Conservation (phyloP, 92 coral and sea anemone species). For the Parazoanthus atlanticus region DNA sequence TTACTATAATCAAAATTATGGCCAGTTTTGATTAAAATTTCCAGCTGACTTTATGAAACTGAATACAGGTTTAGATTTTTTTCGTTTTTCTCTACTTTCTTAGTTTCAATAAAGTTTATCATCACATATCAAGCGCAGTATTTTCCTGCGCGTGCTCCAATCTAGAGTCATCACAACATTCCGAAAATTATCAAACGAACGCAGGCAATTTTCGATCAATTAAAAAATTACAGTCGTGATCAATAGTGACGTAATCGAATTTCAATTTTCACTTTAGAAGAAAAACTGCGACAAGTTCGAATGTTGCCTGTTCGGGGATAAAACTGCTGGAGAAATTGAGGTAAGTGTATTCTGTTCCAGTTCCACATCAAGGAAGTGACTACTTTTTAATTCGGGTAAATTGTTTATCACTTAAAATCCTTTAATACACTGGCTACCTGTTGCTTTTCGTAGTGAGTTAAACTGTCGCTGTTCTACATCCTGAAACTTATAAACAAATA, state of each 20-base stretch:
- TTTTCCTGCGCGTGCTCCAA: background rate
- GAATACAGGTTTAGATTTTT: no score
- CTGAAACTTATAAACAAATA: no score
- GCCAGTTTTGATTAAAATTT: no score
- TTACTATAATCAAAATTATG: no score
- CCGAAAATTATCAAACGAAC: background rate
- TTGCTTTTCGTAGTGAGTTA: no score
- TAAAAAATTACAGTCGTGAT: background rate
- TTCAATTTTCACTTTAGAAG: background rate
- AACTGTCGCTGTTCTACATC: no score
- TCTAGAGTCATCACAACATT: background rate
- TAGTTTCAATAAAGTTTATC: no score
- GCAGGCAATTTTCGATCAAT: background rate
- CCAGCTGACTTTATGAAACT: no score
- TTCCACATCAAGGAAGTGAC: background rate
- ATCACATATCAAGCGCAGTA: background rate
- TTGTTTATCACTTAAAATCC: no score
- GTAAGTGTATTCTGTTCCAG: background rate
- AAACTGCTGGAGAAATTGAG: background rate
- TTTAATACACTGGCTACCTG: no score
- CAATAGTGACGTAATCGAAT: background rate
- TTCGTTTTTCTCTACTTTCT: no score
- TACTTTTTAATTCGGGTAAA: no score
- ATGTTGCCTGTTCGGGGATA: background rate
- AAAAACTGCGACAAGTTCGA: background rate